phyloP scores from a whole-genome alignment of 2,113 vertebrate species.

The Poecilia latipinna region DNA sequence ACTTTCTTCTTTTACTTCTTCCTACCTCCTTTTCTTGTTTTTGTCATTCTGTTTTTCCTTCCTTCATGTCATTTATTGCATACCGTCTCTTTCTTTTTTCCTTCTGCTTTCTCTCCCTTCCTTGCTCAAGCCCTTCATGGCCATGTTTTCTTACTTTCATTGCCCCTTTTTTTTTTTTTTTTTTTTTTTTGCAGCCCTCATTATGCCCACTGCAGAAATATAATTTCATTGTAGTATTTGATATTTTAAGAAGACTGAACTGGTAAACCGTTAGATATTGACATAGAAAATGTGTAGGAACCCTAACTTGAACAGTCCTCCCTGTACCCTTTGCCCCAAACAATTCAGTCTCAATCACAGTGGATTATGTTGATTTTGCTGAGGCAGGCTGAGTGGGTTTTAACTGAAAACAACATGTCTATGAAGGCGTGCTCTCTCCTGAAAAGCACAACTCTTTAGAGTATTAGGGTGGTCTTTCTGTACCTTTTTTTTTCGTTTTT shows the following conservation, averaged over 20 bases:
- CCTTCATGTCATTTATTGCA: neutral
- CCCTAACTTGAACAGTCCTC: constrained; percentile 14
- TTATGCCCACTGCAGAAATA: neutral
- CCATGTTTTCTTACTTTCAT: neutral
- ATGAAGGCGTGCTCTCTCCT: constrained; percentile 40
- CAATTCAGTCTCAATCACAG: constrained; percentile 27
- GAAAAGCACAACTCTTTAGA: constrained; percentile 65
- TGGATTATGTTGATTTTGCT: constrained; percentile 44
- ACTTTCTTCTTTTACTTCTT: too few species aligned
- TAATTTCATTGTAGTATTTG: neutral
- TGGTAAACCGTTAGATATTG: neutral
- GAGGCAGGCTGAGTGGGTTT: constrained; percentile 52
- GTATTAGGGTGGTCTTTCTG: constrained; percentile 56
- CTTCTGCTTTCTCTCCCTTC: neutral
- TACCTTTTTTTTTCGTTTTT: neutral
- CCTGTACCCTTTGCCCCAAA: constrained; percentile 24
- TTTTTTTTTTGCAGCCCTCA: neutral
- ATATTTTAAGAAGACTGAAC: neutral
- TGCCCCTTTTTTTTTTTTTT: neutral
- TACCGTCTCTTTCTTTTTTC: neutral
- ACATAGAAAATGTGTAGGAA: neutral
- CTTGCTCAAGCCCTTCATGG: neutral
- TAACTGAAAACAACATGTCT: constrained; percentile 69
- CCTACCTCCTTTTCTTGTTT: too few species aligned
- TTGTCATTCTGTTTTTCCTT: neutral